These are phyloP conservation scores for Ctenosaura bakeri DNA, from an alignment of 2,797 vertebrate genomes.

Conservation along the genomic window DNA sequence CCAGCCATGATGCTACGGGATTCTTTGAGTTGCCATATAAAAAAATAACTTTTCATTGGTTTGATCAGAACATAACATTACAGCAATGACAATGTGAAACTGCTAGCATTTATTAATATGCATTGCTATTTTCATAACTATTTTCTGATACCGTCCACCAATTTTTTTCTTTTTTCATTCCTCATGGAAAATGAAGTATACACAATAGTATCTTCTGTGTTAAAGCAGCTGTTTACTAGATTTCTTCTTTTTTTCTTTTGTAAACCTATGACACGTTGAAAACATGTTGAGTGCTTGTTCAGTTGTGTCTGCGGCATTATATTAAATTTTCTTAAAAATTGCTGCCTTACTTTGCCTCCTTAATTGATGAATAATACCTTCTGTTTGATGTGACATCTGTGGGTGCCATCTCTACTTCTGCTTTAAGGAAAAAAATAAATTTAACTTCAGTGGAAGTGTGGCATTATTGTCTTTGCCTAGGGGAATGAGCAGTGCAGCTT, in stretches of 20 bases:
- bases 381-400: conserved; percentile 15
- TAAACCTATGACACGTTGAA: background rate
- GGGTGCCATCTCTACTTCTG: background rate
- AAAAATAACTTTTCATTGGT: too few relatives aligned
- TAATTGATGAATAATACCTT: conserved; percentile 35
- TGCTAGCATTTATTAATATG: conserved; percentile 15
- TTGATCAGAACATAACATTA: background rate
- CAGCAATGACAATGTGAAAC: conserved; percentile 23
- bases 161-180: conserved; percentile 24
- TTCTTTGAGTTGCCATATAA: too few relatives aligned
- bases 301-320: conserved; percentile 33
- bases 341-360: conserved; percentile 36
- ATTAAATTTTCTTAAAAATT: conserved; percentile 33
- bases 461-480: background rate
- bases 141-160: conserved; percentile 15
- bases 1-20: too few relatives aligned
- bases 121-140: background rate
- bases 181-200: background rate
- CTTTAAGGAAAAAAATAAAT: conserved; percentile 40
- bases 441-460: fast-evolving
- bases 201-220: conserved; percentile 2
- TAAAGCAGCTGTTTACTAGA: conserved; percentile 43
- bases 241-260: conserved; percentile 24
- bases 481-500: background rate
- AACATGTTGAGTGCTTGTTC: conserved; percentile 35